A percentile compares a stretch with the other conserved stretches of the same genome.
These are phyloP conservation scores for Fragum fragum DNA, from an alignment of 2,888 invertebrate genomes.

Conservation along the genomic window DNA sequence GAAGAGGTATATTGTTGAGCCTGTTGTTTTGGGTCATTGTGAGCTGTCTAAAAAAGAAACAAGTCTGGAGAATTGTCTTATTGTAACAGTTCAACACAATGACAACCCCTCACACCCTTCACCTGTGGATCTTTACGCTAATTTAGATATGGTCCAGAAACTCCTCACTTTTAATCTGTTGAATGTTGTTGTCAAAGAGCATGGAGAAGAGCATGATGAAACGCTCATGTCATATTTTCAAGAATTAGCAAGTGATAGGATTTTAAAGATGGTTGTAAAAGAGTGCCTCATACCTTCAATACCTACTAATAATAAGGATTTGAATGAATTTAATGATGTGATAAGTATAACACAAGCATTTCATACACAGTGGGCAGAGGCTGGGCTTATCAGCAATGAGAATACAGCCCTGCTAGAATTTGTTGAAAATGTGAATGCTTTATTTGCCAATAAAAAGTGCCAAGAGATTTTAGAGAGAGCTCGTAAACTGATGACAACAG, in stretches of 20 bases:
- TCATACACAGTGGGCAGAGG: slow-evolving; percentile 89
- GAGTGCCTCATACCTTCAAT: slow-evolving; percentile 93
- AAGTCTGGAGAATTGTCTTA: slow-evolving; percentile 54
- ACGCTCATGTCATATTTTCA: slow-evolving; percentile 88
- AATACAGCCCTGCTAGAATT: slow-evolving; percentile 90
- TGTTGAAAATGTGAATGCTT: slow-evolving; percentile 91
- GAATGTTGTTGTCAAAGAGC: slow-evolving; percentile 85
- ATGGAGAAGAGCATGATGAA: slow-evolving; percentile 80
- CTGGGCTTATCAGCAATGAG: slow-evolving; percentile 82
- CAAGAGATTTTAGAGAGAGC: slow-evolving; percentile 91
- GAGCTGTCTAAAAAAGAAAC: slow-evolving; percentile 65
- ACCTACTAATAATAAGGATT: slow-evolving; percentile 92
- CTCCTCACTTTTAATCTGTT: slow-evolving; percentile 89
- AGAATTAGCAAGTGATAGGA: slow-evolving; percentile 88
- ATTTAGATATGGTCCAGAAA: slow-evolving; percentile 88
- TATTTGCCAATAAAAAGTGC: slow-evolving; percentile 93
- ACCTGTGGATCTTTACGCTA: slow-evolving; percentile 61
- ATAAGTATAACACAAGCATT: slow-evolving; percentile 90
- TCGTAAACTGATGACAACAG: slow-evolving; percentile 92
- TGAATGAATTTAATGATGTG: slow-evolving; percentile 90
- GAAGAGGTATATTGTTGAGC: slow-evolving; percentile 89
- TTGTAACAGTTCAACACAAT: slow-evolving; percentile 46
- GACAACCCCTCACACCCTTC: slow-evolving; percentile 39
- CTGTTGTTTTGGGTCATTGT: slow-evolving; percentile 88
- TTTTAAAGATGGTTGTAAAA: slow-evolving; percentile 91